Percentiles rank a stretch among this genome's conserved stretches.
phyloP scores from a whole-genome alignment of 2,797 vertebrate genomes.

The Tapera naevia region DNA sequence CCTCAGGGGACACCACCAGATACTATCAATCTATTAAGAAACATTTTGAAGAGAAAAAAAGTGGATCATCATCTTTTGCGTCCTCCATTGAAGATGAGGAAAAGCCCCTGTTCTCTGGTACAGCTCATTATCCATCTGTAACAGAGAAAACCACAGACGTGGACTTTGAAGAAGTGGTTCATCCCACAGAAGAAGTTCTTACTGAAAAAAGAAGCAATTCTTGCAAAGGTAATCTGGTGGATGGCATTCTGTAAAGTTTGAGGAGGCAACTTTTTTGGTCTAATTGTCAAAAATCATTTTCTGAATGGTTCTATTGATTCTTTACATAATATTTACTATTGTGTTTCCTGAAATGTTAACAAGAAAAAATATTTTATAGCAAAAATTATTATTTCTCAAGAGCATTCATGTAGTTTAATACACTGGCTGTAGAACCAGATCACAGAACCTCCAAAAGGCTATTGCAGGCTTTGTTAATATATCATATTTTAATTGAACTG shows the following conservation, averaged over 20 bases:
- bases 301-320: neutral
- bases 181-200: conserved; percentile 75
- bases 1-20: conserved; percentile 76
- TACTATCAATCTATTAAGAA: conserved; percentile 83
- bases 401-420: neutral
- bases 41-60: conserved; percentile 82
- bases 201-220: conserved; percentile 78
- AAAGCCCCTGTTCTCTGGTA: conserved; percentile 85
- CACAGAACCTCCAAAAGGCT: neutral
- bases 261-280: neutral
- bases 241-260: neutral
- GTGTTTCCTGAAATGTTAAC: neutral
- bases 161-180: conserved; percentile 76
- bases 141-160: conserved; percentile 75
- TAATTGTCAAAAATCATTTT: neutral
- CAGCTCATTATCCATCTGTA: conserved; percentile 79
- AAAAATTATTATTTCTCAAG: neutral
- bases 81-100: conserved; percentile 87
- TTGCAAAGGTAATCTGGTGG: conserved; percentile 82
- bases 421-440: neutral
- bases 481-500: neutral
- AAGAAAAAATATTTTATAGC: neutral
- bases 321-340: neutral
- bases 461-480: neutral
- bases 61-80: conserved; percentile 77